A percentile compares a stretch with the other conserved stretches of the same genome.
Evolutionary conservation across 2,888 invertebrate species (phyloP).

Genomic region (Sesamia inferens): DNA sequence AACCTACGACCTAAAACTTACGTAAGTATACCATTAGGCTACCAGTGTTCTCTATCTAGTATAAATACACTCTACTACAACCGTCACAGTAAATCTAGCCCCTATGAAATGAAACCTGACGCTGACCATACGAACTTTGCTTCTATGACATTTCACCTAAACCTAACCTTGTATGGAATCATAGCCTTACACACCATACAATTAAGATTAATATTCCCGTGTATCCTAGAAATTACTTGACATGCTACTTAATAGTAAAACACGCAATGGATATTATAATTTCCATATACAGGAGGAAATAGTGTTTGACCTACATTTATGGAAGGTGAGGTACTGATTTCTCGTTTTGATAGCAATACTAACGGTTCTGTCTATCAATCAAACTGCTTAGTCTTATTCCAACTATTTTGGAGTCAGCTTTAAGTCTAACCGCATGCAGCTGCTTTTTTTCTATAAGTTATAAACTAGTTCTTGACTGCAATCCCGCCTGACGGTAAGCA

Average conservation of each 20-base stretch:
- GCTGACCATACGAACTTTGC: conserved; percentile 11
- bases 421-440: too few relatives aligned
- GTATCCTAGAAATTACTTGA: conserved; percentile 24
- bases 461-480: too few relatives aligned
- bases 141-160: conserved; percentile 36
- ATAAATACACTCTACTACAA: neutral
- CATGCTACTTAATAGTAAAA: conserved; percentile 5
- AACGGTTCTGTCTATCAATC: neutral
- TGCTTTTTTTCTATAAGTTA: too few relatives aligned
- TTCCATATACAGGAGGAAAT: conserved; percentile 32
- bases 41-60: too few relatives aligned
- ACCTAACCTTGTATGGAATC: conserved; percentile 21
- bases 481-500: too few relatives aligned
- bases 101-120: conserved; percentile 41
- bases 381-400: too few relatives aligned
- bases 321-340: neutral
- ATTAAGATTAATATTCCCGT: conserved; percentile 35
- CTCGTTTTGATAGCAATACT: neutral
- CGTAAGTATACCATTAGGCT: too few relatives aligned
- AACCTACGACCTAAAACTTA: too few relatives aligned
- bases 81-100: conserved; percentile 5
- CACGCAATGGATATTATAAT: conserved; percentile 39
- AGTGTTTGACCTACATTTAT: neutral
- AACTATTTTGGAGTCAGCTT: too few relatives aligned
- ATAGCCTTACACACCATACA: conserved; percentile 19